Percentiles rank a stretch among this genome's conserved stretches.
Evolutionary conservation across 92 coral and sea anemone genomes (phyloP).

Genomic region (Paragorgia papillata): DNA sequence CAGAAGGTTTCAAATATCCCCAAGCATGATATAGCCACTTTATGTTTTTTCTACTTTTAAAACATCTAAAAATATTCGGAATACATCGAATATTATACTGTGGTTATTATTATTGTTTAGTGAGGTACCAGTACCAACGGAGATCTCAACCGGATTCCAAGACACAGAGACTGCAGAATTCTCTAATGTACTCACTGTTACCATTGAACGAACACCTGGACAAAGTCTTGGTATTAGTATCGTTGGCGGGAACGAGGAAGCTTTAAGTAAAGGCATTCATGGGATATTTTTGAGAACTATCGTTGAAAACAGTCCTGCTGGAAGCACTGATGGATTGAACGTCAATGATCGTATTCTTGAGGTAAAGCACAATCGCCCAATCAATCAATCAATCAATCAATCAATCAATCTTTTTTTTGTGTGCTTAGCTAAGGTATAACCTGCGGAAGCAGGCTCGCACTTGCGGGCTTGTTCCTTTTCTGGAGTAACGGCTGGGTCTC

Average conservation of each 20-base stretch:
- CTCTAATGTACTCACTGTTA: conserved; percentile 64
- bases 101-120: too few species aligned
- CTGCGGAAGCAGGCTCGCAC: background rate
- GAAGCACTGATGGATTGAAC: conserved; percentile 72
- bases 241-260: conserved; percentile 83
- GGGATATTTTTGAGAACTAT: conserved; percentile 90
- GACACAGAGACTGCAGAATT: conserved; percentile 33
- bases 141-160: conserved; percentile 8
- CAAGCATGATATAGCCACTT: too few species aligned
- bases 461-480: too few species aligned
- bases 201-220: conserved; percentile 77
- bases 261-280: conserved; percentile 71
- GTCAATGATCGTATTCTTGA: conserved; percentile 95
- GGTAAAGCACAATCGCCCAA: conserved; percentile 44
- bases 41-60: too few species aligned
- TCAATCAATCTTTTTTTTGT: too few species aligned
- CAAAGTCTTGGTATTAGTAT: conserved; percentile 98
- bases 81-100: too few species aligned
- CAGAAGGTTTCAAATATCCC: too few species aligned
- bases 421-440: too few species aligned
- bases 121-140: background rate
- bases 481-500: too few species aligned
- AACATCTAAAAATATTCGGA: too few species aligned
- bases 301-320: conserved; percentile 89
- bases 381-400: too few species aligned